Conservation (phyloP, 2,797 vertebrate species). For the Harpagifer antarcticus region DNA sequence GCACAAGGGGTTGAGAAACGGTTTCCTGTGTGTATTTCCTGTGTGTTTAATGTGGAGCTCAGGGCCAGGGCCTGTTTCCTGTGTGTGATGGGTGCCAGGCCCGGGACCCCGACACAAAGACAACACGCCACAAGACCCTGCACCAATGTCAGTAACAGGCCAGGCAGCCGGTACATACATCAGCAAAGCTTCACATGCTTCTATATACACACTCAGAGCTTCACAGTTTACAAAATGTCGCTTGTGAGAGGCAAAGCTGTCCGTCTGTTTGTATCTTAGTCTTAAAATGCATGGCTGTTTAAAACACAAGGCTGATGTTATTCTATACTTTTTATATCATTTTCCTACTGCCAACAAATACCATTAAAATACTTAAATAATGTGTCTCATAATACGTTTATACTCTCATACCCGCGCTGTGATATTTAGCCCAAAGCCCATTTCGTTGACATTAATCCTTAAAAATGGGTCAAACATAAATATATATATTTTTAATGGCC, state of each 20-base stretch:
- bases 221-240: slow-evolving; percentile 58
- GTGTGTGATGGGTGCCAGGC: slow-evolving; percentile 85
- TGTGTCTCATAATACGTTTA: background rate
- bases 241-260: slow-evolving; percentile 31
- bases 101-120: slow-evolving; percentile 61
- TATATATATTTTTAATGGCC: background rate
- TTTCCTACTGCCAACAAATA: background rate
- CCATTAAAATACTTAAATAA: background rate
- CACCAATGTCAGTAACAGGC: slow-evolving; percentile 56
- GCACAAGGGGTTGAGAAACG: slow-evolving; percentile 61
- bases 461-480: background rate
- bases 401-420: background rate
- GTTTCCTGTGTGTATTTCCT: slow-evolving; percentile 84
- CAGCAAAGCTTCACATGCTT: slow-evolving; percentile 60
- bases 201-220: slow-evolving; percentile 54
- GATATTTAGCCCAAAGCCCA: background rate
- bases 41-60: slow-evolving; percentile 81
- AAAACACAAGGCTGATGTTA: background rate
- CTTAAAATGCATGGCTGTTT: background rate
- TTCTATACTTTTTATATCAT: background rate
- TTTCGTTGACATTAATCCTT: background rate
- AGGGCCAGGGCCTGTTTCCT: slow-evolving; percentile 81
- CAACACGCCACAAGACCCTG: slow-evolving; percentile 44
- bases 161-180: slow-evolving; percentile 64
- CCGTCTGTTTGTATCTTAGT: slow-evolving; percentile 1